These are phyloP conservation scores for Oncorhynchus tshawytscha DNA, from an alignment of 2,113 vertebrate genomes.

Conservation along the genomic window DNA sequence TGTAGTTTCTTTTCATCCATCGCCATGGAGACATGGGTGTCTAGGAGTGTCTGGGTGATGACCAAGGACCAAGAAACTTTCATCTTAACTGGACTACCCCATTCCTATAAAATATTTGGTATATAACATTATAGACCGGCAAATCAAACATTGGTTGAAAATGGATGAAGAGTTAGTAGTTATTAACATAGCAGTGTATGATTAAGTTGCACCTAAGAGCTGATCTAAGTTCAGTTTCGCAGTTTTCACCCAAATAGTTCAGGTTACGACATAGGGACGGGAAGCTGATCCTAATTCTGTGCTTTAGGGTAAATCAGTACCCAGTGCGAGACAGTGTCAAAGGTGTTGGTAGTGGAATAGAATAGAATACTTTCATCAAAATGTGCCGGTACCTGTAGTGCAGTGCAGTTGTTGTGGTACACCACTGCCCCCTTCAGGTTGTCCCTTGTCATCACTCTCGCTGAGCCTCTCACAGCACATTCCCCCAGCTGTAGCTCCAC, in stretches of 20 bases:
- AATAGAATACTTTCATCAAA: background rate
- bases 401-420: conserved; percentile 75
- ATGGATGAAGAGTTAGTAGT: background rate
- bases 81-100: conserved; percentile 71
- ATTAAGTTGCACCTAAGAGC: too few relatives aligned
- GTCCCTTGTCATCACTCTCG: conserved; percentile 57
- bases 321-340: background rate
- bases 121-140: background rate
- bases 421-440: conserved; percentile 69
- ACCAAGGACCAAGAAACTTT: conserved; percentile 65
- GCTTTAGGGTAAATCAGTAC: background rate
- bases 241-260: background rate
- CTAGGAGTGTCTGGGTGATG: conserved; percentile 49
- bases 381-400: conserved; percentile 62
- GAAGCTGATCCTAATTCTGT: background rate
- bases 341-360: too few relatives aligned
- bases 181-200: too few relatives aligned
- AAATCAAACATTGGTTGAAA: background rate
- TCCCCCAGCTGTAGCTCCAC: conserved; percentile 53
- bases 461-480: conserved; percentile 66
- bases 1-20: conserved; percentile 64
- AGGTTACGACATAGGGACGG: background rate
- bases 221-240: background rate
- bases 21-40: conserved; percentile 61
- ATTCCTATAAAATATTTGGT: conserved; percentile 53